Base-by-base conservation (phyloP, 2,113 vertebrate genomes). In the Melanostigma gelatinosum region DNA sequence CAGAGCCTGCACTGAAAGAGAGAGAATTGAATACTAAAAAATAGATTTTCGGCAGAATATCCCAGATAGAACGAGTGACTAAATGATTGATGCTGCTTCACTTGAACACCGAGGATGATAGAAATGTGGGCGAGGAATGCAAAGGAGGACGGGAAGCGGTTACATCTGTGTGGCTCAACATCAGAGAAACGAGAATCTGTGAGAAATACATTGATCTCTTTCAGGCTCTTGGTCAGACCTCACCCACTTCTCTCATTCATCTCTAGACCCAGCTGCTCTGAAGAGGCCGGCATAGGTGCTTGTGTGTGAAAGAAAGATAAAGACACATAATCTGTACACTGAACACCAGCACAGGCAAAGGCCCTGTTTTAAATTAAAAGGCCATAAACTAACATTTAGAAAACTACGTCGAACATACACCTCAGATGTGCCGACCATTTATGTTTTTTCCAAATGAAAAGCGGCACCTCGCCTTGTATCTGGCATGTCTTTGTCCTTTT, bases 401-500 rank as follows among this genome's bases (percentile, higher is more conserved):
- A 72, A 75, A 62, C 58, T 0, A 55, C 57, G 0, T 29, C 32
- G 44, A 46, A 67, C 24, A 40, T 4, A 38, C 13, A 46, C 16
- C 3, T 77, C 50, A 63, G 34, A 77, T 22, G 18, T 61, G 46
- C n/a, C 3, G 67, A 82, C 32, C 40, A 65, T 50, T 85, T 71
- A 8, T 42, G 3, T 15, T 80, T 32, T 63, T 65, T 10, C 38
- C 22, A 66, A 76, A 68, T 84, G 84, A 87, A 91, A 94, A 48
- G 74, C 5, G 85, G 93, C 86, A 89, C 86, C 72, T 36, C 27
- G 12, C 68, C 80, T 87, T 72, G 78, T 77, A 80, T 85, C 66
- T 88, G 58, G 71, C 16, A 20, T 29, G 46, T 27, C 82, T 91
- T 91, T 90, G 90, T 91, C 83, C 88, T 85, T 93, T 93, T 90